Evolutionary conservation across 2,888 invertebrate genomes (phyloP), one percentile per base, ranked within the genome.

Genomic region (Beris morrisii): DNA sequence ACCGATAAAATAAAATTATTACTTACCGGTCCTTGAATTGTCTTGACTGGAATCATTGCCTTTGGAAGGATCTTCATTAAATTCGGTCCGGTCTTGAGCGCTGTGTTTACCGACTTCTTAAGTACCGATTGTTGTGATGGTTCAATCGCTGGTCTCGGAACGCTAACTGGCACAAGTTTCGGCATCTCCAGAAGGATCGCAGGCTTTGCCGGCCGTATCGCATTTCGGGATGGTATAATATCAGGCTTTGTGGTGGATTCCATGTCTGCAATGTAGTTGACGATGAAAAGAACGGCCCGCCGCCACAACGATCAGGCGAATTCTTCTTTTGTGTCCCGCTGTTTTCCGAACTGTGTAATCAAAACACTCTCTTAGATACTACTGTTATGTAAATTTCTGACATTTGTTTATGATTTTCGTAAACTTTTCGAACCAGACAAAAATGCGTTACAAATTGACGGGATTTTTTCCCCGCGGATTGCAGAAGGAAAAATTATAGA

Each of bases 21-120:
- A 64, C 66, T 68, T 58, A 68, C 68, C 66, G 68, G 66, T 15
- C 66, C 68, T 46, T 68, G 64, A 9, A 66, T 38, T 4, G 68
- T 59, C 43, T 66, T 68, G 13, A 68, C 30, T 13, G 65, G 65
- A 32, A 68, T 65, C 48, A 58, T 38, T 44, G 59, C 43, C 56
- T 64, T 65, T 28, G 64, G 59, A 4, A 68, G 38, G 45, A 66
- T 28, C 43, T 65, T 65, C 7, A 68, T 57, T 13, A 61, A 7
- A 22, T 65, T 65, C 46, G 46, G 56, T 12, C 28, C 22, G 15
- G 56, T 48, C 32, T 32, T 30, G n/a, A 46, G 12, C 32, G 48
- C 32, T 44, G 56, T 28, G 15, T 56, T 56, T 38, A 61, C 58
- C 30, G 68, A 57, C 45, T 68, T 68, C 44, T 44, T 63, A 1